These are phyloP conservation scores for Tyto alba DNA, from an alignment of 2,113 vertebrate genomes.

Conservation along the genomic window DNA sequence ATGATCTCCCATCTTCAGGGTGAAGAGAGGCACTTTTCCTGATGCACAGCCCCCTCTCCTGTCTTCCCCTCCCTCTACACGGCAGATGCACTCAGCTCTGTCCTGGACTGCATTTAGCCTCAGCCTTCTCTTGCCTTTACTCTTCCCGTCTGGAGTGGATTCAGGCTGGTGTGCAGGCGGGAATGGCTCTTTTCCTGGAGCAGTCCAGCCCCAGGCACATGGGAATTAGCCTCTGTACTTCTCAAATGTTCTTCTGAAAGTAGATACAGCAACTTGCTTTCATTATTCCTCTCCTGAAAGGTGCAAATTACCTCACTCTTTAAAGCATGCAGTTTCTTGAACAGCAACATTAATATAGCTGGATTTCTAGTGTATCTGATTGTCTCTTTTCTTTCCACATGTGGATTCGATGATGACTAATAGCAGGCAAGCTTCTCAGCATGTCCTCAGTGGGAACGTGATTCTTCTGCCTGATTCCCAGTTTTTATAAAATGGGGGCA, in stretches of 20 bases:
- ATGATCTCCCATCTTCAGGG: neutral
- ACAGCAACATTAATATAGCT: neutral
- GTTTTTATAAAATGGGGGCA: neutral
- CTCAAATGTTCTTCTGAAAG: neutral
- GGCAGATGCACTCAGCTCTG: neutral
- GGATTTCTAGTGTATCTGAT: neutral
- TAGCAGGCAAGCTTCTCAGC: neutral
- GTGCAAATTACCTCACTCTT: neutral
- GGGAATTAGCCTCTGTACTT: neutral
- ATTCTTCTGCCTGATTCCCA: neutral
- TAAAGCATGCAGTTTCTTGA: neutral
- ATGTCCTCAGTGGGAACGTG: neutral
- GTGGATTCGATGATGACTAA: neutral
- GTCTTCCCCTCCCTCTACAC: neutral
- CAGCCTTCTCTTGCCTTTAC: neutral
- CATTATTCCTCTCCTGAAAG: neutral
- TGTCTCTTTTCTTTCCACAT: neutral
- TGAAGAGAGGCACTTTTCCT: neutral
- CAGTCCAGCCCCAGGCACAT: neutral
- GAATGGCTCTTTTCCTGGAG: neutral
- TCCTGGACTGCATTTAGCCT: neutral
- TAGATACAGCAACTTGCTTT: neutral
- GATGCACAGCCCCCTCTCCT: constrained; percentile 28
- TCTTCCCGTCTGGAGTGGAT: neutral
- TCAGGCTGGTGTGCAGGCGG: neutral